Evolutionary conservation across 2,113 vertebrate species (phyloP), one percentile per base, ranked within the genome.

Genomic region (Sclerurus mexicanus): DNA sequence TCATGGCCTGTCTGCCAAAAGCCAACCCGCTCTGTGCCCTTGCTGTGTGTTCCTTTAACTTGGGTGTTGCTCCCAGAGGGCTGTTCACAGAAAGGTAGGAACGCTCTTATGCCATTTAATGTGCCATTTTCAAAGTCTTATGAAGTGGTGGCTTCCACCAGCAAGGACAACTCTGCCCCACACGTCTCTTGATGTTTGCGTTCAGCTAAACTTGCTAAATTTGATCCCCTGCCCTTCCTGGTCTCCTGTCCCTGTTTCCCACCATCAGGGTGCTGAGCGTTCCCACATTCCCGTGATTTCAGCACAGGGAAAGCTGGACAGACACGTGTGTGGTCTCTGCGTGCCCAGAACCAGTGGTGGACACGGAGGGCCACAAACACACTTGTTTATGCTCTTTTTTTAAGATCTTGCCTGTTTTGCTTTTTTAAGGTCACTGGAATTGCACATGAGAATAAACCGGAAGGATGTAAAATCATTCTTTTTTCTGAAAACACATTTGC

Each of bases 271-370:
- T 23, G 31, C 73, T 67, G 40, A 50, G 9, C 19, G 16, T 53
- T 81, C 52, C 47, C 53, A 52, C 6, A 39, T 85, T 14, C 27
- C 31, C 2, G 16, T 7, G n/a, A 10, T 74, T 58, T 37, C 59
- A 78, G 55, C n/a, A 4, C 1, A 3, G 66, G 22, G 14, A 50
- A 62, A 39, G 27, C 35, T 69, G 69, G 37, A 39, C 1, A 0
- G 1, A 0, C 6, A 3, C 0, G 0, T 0, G 0, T 2, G 56
- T 23, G 27, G 16, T 63, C 40, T 22, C 27, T 75, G 56, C 3
- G 16, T 58, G 62, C 31, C 68, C 75, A 40, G 83, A 22, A 63
- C 23, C 60, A 55, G 10, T 14, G 52, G 8, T 46, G 47, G 35
- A 10, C 23, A 2, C 4, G 13, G 17, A 67, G 56, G 52, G 4